A percentile compares a stretch with the other conserved stretches of the same genome.
Conservation (phyloP, 1,140 invertebrate genomes). For the Cherax quadricarinatus region DNA sequence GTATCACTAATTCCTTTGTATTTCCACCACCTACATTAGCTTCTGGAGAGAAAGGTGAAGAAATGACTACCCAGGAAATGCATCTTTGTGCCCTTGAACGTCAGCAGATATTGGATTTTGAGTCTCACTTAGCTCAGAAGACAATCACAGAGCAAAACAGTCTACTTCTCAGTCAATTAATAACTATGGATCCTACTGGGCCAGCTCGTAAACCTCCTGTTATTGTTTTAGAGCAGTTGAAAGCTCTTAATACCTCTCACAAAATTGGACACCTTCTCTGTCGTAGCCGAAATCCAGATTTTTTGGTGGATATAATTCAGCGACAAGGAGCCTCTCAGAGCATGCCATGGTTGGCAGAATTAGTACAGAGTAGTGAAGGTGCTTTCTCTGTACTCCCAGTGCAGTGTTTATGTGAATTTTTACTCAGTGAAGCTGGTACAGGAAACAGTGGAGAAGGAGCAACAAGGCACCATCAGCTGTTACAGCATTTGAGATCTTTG, state of each 20-base stretch:
- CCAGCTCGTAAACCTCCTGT: constrained; percentile 87
- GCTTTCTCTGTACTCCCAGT: constrained; percentile 92
- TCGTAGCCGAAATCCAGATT: constrained; percentile 91
- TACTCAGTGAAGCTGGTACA: constrained; percentile 83
- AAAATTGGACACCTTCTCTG: constrained; percentile 94
- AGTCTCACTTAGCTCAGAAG: constrained; percentile 92
- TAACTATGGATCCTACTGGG: constrained; percentile 90
- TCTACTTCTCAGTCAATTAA: constrained; percentile 85
- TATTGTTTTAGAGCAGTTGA: constrained; percentile 88
- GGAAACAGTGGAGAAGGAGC: constrained; percentile 76
- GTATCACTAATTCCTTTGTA: constrained; percentile 91
- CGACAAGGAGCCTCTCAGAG: constrained; percentile 86
- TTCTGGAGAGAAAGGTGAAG: constrained; percentile 81
- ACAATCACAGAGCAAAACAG: constrained; percentile 94
- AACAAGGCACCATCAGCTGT: constrained; percentile 87
- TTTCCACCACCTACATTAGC: constrained; percentile 85
- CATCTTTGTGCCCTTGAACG: constrained; percentile 86
- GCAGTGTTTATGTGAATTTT: constrained; percentile 96
- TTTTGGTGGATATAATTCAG: constrained; percentile 94
- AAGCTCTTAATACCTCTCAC: constrained; percentile 86
- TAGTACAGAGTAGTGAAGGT: constrained; percentile 94
- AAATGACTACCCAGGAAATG: constrained; percentile 82
- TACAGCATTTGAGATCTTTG: constrained; percentile 83
- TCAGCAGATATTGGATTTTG: constrained; percentile 93
- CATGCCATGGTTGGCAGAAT: constrained; percentile 97